phyloP scores from a whole-genome alignment of 2,888 invertebrate species.

The Pollenia angustigena region DNA sequence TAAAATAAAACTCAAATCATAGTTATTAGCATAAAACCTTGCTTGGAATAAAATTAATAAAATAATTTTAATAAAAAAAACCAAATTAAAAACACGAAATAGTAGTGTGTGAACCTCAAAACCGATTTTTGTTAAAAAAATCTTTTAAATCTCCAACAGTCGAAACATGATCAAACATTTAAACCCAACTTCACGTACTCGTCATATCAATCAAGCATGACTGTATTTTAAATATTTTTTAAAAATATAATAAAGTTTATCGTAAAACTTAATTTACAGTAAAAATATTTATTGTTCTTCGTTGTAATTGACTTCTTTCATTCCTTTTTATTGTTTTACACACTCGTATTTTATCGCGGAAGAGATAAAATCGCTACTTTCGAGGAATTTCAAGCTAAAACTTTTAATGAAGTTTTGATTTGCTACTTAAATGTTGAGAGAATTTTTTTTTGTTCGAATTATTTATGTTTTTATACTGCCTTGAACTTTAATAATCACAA shows the following conservation, averaged over 20 bases:
- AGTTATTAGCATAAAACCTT: constrained; percentile 30
- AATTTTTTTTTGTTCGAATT: constrained; percentile 28
- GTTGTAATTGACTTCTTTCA: constrained; percentile 2
- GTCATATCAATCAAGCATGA: constrained; percentile 1
- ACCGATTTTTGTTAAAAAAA: no score
- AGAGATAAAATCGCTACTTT: constrained; percentile 44
- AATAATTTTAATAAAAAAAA: neutral
- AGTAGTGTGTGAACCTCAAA: no score
- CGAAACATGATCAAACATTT: no score
- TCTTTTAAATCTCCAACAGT: no score
- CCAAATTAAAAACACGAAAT: neutral
- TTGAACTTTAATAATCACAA: constrained; percentile 56
- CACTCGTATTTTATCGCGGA: constrained; percentile 19
- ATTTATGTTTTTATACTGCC: constrained; percentile 48
- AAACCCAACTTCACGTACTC: neutral
- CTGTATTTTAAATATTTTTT: neutral
- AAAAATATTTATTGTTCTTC: neutral
- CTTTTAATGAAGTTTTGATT: constrained; percentile 34
- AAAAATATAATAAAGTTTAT: neutral
- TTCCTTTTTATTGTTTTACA: neutral
- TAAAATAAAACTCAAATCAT: neutral
- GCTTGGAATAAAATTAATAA: neutral
- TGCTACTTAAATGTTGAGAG: constrained; percentile 5
- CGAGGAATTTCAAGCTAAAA: constrained; percentile 43
- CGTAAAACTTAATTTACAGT: constrained; percentile 1